Evolutionary conservation across 2,888 invertebrate genomes (phyloP).

Genomic region (Coenonympha arcania): DNA sequence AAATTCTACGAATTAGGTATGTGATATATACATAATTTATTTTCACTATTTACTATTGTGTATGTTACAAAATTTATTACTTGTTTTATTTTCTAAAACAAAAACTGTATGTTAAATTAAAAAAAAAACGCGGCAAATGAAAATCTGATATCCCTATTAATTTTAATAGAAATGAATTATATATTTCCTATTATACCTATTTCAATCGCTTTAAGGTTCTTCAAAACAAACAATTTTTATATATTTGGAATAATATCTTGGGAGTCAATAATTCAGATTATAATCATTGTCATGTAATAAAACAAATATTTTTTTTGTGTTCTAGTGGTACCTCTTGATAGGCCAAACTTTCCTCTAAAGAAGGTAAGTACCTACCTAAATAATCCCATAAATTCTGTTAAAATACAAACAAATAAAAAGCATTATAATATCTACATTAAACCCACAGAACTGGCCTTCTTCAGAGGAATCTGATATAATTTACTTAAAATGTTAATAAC

Average conservation of each 20-base stretch:
- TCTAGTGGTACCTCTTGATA: conserved; percentile 26
- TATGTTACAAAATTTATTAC: conserved; percentile 24
- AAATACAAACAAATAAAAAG: conserved; percentile 19
- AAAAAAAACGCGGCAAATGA: conserved; percentile 20
- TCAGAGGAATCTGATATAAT: conserved; percentile 46
- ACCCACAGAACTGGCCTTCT: conserved; percentile 30
- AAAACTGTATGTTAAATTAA: conserved; percentile 23
- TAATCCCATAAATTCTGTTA: conserved; percentile 10
- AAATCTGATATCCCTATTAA: too few relatives aligned
- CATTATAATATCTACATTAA: conserved; percentile 28
- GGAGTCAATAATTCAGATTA: background rate
- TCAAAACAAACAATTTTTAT: background rate
- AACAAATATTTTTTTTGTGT: conserved; percentile 15
- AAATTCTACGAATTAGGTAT: conserved; percentile 25
- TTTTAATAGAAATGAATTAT: background rate
- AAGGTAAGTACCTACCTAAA: conserved; percentile 20
- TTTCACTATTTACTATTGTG: conserved; percentile 18
- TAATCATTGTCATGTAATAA: conserved; percentile 16
- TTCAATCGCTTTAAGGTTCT: background rate
- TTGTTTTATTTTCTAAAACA: conserved; percentile 21
- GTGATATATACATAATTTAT: conserved; percentile 24
- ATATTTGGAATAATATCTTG: background rate
- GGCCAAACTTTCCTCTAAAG: conserved; percentile 40
- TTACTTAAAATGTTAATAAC: conserved; percentile 66
- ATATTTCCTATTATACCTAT: background rate